Conservation (phyloP, 2,888 invertebrate species). For the Gonocerus acuteangulatus region DNA sequence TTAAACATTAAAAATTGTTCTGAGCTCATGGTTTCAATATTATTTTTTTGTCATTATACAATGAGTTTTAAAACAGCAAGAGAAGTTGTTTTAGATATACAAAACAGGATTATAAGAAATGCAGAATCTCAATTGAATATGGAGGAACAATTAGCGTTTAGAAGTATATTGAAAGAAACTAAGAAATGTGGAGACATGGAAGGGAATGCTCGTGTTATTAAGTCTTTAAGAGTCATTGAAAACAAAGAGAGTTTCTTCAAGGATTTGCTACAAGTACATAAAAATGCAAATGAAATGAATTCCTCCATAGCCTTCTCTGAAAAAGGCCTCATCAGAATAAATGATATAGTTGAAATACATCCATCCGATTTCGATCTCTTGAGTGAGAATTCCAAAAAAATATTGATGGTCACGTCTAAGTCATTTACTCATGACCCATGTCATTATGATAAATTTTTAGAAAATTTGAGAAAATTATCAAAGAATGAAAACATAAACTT, state of each 20-base stretch:
- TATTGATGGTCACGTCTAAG: no score
- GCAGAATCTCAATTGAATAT: neutral
- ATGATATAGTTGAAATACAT: no score
- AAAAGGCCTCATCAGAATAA: no score
- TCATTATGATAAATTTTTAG: no score
- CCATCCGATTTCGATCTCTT: no score
- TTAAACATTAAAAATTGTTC: neutral
- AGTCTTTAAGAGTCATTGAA: neutral
- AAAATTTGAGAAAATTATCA: no score
- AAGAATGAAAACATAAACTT: no score
- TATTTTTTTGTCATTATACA: conserved; percentile 9
- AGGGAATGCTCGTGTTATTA: neutral
- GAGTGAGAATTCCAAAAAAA: no score
- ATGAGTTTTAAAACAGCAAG: neutral
- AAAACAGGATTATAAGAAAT: neutral
- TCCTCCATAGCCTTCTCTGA: no score
- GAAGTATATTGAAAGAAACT: neutral
- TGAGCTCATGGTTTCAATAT: neutral
- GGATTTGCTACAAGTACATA: no score
- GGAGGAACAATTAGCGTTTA: neutral
- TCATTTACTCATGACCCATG: no score
- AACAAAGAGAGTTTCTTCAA: conserved; percentile 1
- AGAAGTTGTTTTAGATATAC: neutral
- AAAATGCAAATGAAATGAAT: no score
- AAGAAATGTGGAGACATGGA: neutral